These are phyloP conservation scores for Stenopsyche tienmushanensis DNA, from an alignment of 1,140 invertebrate species.

Conservation along the genomic window DNA sequence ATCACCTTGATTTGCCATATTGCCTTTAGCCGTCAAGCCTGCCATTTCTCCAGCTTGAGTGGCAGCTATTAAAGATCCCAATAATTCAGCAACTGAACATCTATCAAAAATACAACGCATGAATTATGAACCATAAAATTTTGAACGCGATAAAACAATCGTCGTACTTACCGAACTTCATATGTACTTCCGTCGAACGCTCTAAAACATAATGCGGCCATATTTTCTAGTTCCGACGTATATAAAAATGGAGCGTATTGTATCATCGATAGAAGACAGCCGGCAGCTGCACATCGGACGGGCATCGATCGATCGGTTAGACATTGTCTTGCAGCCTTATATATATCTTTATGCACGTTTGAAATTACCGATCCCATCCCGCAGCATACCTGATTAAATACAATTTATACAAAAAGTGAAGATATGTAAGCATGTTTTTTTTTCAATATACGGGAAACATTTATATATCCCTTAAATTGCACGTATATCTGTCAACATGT, in stretches of 20 bases:
- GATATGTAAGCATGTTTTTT: not conserved
- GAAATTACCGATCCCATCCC: constrained; percentile 87
- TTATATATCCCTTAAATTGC: not conserved
- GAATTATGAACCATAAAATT: not conserved
- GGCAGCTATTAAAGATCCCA: constrained; percentile 83
- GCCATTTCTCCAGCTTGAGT: constrained; percentile 68
- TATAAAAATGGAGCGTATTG: constrained; percentile 86
- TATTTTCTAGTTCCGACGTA: constrained; percentile 85
- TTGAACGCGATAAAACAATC: not conserved
- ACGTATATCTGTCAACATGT: not conserved
- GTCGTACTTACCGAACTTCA: constrained; percentile 67
- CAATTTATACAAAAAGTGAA: not conserved
- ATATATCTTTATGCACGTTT: constrained; percentile 89
- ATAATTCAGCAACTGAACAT: constrained; percentile 85
- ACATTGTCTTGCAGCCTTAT: constrained; percentile 82
- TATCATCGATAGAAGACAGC: constrained; percentile 89
- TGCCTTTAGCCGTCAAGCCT: constrained; percentile 48
- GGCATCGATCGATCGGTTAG: constrained; percentile 88
- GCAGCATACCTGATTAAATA: constrained; percentile 65
- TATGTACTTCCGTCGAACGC: constrained; percentile 94
- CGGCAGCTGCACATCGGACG: constrained; percentile 84
- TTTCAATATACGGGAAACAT: not conserved
- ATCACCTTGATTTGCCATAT: constrained; percentile 25
- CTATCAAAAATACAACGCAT: constrained; percentile 41
- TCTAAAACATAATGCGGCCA: constrained; percentile 86